Percentiles rank a stretch among this genome's conserved stretches.
These are phyloP conservation scores for Trypoxylon attenuatum DNA, from an alignment of 2,888 invertebrate genomes.

Conservation along the genomic window DNA sequence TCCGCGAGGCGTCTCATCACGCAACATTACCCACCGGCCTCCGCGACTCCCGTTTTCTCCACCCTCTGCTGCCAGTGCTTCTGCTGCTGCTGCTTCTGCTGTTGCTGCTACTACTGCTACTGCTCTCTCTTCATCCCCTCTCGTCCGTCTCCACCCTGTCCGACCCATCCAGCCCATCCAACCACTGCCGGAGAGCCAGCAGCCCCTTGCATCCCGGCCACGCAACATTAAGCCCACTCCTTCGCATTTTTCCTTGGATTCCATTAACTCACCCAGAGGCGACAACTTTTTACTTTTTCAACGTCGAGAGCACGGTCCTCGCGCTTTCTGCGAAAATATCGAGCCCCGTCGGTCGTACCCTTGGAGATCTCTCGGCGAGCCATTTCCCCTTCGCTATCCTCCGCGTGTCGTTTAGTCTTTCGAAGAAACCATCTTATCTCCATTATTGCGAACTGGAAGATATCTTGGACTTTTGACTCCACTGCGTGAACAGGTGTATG, in stretches of 20 bases:
- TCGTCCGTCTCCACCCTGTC: constrained; percentile 11
- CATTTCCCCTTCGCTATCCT: no score
- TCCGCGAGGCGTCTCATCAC: constrained; percentile 73
- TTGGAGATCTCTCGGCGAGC: no score
- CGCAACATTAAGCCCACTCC: constrained; percentile 70
- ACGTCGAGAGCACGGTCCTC: constrained; percentile 12
- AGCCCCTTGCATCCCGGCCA: constrained; percentile 60
- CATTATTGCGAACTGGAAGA: no score
- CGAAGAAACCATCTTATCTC: no score
- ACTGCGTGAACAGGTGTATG: no score
- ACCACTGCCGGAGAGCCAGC: constrained; percentile 32
- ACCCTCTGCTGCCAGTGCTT: not conserved
- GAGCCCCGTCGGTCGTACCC: not conserved
- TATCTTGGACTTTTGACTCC: no score
- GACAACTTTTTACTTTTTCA: constrained; percentile 40
- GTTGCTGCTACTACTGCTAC: not conserved
- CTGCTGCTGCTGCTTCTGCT: not conserved
- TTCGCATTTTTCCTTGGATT: constrained; percentile 60
- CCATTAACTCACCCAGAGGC: constrained; percentile 39
- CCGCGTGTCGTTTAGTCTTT: no score
- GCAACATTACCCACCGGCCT: constrained; percentile 71
- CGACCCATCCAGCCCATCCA: constrained; percentile 9
- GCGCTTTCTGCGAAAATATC: not conserved
- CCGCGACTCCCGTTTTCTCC: constrained; percentile 44
- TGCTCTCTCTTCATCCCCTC: not conserved